Conservation (phyloP, 92 coral and sea anemone species). For the Montipora capitata region DNA sequence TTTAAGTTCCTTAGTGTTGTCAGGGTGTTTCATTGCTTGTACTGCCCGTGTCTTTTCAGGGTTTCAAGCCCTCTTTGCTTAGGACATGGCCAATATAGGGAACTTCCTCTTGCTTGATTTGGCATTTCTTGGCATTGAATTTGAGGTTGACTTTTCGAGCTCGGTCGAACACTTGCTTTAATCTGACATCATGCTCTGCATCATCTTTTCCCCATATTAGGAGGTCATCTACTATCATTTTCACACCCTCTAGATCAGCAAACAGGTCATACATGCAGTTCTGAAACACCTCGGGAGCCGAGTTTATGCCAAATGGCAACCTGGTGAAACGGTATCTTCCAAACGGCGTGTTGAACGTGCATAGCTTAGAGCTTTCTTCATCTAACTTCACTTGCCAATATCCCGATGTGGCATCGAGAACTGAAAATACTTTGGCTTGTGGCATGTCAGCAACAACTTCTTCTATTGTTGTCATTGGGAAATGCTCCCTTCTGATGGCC, state of each 20-base stretch:
- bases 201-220: not conserved
- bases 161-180: conserved; percentile 52
- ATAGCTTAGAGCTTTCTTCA: conserved; percentile 51
- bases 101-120: conserved; percentile 62
- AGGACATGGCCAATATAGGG: conserved; percentile 76
- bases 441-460: too few species aligned
- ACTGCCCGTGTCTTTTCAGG: conserved; percentile 78
- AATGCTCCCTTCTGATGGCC: conserved; percentile 68
- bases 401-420: too few species aligned
- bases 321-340: conserved; percentile 62
- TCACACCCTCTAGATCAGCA: too few species aligned
- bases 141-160: conserved; percentile 69
- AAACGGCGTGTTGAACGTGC: conserved; percentile 70
- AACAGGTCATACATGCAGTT: too few species aligned
- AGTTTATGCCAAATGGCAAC: conserved; percentile 5
- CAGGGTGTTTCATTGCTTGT: conserved; percentile 63
- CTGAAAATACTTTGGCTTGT: too few species aligned
- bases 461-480: conserved; percentile 70
- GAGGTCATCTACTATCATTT: not conserved
- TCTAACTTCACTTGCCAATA: conserved; percentile 15
- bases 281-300: conserved; percentile 58
- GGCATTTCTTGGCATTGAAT: conserved; percentile 73
- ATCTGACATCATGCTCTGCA: too few species aligned
- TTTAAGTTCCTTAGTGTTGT: conserved; percentile 66
- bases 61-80: conserved; percentile 74